Evolutionary conservation across 1,140 invertebrate species (phyloP), one percentile per base, ranked within the genome.

Genomic region (Cherax destructor): DNA sequence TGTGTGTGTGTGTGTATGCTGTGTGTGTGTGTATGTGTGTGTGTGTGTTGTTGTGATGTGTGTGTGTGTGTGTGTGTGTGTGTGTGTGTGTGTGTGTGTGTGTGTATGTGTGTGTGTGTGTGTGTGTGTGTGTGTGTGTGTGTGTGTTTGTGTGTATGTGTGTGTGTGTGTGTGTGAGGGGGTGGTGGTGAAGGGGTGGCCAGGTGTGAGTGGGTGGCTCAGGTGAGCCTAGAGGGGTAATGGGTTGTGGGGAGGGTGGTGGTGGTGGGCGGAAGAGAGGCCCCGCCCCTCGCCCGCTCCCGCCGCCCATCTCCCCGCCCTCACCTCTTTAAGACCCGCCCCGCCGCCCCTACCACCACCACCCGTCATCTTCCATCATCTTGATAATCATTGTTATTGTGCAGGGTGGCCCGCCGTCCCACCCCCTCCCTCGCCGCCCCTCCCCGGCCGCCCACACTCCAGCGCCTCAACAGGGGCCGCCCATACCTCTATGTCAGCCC

Each of bases 361-460:
- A 83, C 81, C 59, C 81, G 47, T 83, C 81, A 83, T 83, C 81
- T 83, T 69, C 30, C 30, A 56, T 83, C 81, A 83, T 69, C 47
- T 69, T 83, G 81, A 83, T 83, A 83, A 83, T 83, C 81, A 83
- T 83, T 83, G 80, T 83, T 83, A 83, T 83, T 83, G 81, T 83
- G 81, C 81, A 83, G 81, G 81, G 61, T 10, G 61, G 61, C 52
- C 52, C 7, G 52, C 11, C 52, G 69, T n/a, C 69, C 69, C 59
- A 18, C 83, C 84, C 69, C 69, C 52, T 47, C 69, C 69, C 50
- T 50, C 41, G 30, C 74, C 9, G 7, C 50, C 74, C 50, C 47
- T 11, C 72, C 18, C 6, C 85, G 50, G 30, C 30, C 30, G 30
- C 30, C 30, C 30, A 41, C 30, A 16, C 84, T 13, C 84, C 49